phyloP scores from a whole-genome alignment of 1,140 invertebrate species.

The Pseudomyrmex sp. region DNA sequence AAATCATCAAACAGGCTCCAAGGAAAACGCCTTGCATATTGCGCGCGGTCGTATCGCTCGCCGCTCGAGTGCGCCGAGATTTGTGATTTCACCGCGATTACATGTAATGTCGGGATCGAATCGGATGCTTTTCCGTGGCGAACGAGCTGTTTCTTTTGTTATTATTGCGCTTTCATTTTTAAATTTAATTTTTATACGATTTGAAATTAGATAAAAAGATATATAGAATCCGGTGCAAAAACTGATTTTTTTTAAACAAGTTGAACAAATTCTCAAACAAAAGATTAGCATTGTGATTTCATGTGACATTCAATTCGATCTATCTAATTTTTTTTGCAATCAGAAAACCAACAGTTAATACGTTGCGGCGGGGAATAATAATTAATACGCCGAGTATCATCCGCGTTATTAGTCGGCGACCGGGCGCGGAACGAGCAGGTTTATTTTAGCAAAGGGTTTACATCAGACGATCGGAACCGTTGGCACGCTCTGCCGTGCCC shows the following conservation, averaged over 20 bases:
- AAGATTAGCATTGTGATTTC: not conserved
- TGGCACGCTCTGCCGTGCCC: slow-evolving; percentile 67
- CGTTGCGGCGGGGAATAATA: slow-evolving; percentile 20
- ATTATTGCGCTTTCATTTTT: not conserved
- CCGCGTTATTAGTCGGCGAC: slow-evolving; percentile 46
- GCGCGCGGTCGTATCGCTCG: slow-evolving; percentile 1
- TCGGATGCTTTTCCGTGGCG: not conserved
- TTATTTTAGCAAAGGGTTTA: slow-evolving; percentile 80
- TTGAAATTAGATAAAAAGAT: not conserved
- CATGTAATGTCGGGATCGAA: not conserved
- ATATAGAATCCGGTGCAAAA: too few species aligned
- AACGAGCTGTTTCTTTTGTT: not conserved
- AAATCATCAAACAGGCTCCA: slow-evolving; percentile 33
- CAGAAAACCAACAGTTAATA: slow-evolving; percentile 21
- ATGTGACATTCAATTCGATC: not conserved
- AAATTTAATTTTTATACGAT: not conserved
- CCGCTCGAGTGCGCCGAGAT: slow-evolving; percentile 6
- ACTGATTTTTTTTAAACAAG: not conserved
- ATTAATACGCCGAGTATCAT: slow-evolving; percentile 33
- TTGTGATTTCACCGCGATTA: slow-evolving; percentile 37
- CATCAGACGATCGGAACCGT: slow-evolving; percentile 75
- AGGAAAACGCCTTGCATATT: slow-evolving; percentile 18
- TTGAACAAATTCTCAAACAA: not conserved
- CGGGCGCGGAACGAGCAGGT: slow-evolving; percentile 49
- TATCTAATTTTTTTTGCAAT: slow-evolving; percentile 4